Percentiles rank a stretch among this genome's conserved stretches.
These are phyloP conservation scores for Squalus acanthias DNA, from an alignment of 2,797 vertebrate species.

Conservation along the genomic window DNA sequence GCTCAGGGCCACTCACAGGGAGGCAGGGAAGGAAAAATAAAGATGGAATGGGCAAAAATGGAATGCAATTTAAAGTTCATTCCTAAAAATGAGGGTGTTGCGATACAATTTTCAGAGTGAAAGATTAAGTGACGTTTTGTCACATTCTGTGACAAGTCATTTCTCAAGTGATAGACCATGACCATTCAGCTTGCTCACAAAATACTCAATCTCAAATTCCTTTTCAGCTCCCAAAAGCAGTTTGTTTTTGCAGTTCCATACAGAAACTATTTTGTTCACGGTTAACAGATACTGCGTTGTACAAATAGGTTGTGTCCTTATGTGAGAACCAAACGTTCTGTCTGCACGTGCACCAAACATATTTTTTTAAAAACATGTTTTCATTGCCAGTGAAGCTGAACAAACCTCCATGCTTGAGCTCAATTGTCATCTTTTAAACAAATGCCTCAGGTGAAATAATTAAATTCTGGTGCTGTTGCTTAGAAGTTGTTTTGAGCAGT, in stretches of 20 bases:
- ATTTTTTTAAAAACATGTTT: conserved; percentile 53
- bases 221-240: conserved; percentile 7
- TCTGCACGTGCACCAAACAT: conserved; percentile 47
- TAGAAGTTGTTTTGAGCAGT: conserved; percentile 21
- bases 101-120: not conserved
- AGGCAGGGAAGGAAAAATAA: not conserved
- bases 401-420: conserved; percentile 50
- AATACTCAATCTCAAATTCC: not conserved
- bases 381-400: conserved; percentile 49
- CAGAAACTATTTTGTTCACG: conserved; percentile 21
- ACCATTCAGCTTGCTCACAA: not conserved
- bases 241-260: conserved; percentile 23
- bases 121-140: conserved; percentile 3
- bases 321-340: not conserved
- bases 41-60: not conserved
- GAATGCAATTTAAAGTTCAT: not conserved
- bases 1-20: not conserved
- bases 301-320: not conserved
- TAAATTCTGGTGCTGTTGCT: conserved; percentile 10
- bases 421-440: conserved; percentile 59
- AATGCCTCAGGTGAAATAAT: conserved; percentile 35
- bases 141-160: not conserved
- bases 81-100: not conserved
- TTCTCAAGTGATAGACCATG: not conserved
- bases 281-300: conserved; percentile 20